Evolutionary conservation across 2,797 vertebrate species (phyloP).

Genomic region (Gymnoscopelus braueri): DNA sequence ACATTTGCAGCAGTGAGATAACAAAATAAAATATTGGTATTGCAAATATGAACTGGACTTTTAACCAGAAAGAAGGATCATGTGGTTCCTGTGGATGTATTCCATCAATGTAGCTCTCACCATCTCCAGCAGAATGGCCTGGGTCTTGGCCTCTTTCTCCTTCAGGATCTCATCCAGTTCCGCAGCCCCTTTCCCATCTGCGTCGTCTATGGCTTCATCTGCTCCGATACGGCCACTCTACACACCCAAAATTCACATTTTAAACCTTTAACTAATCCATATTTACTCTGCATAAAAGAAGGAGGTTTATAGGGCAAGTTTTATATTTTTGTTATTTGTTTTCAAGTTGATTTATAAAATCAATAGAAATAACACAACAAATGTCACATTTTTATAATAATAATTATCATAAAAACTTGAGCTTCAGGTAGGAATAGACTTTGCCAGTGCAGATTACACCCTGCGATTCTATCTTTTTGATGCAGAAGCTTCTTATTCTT

Average conservation of each 20-base stretch:
- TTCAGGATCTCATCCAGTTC: constrained; percentile 92
- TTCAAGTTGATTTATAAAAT: no score
- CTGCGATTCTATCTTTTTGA: no score
- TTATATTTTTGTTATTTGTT: no score
- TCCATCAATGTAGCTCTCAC: constrained; percentile 69
- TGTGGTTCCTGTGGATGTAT: not conserved
- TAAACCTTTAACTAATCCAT: no score
- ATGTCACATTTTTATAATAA: no score
- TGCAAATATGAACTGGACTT: not conserved
- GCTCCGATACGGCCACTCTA: constrained; percentile 97
- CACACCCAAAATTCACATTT: not conserved
- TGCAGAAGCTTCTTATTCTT: no score
- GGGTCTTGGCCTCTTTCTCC: constrained; percentile 96
- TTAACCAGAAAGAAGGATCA: not conserved
- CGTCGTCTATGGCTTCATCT: constrained; percentile 92
- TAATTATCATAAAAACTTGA: no score
- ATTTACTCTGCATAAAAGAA: no score
- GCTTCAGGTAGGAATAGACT: no score
- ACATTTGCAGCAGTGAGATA: not conserved
- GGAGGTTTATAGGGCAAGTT: no score
- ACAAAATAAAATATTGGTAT: not conserved
- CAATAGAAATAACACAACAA: no score
- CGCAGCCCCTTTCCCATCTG: constrained; percentile 86
- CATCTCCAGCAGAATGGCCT: constrained; percentile 97
- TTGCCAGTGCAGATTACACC: no score